Conservation (phyloP, 2,888 invertebrate genomes). For the Polymixis flavicincta region DNA sequence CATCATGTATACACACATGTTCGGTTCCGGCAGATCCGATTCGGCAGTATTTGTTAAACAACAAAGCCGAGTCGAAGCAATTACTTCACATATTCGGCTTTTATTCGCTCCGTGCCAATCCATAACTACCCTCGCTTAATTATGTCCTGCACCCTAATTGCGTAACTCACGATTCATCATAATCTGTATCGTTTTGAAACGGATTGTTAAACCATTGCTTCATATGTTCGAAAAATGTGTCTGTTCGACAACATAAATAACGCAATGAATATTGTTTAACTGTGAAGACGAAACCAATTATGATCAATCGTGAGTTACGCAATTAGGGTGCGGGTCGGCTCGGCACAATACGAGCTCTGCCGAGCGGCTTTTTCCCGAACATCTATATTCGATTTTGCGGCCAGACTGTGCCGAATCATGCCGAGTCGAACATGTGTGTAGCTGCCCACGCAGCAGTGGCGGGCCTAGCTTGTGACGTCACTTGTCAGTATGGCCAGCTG, state of each 20-base stretch:
- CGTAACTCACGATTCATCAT: too few relatives aligned
- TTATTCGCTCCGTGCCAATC: neutral
- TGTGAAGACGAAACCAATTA: too few relatives aligned
- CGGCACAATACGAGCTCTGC: neutral
- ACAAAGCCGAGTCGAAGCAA: neutral
- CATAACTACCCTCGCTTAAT: neutral
- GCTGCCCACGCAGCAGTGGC: conserved; percentile 23
- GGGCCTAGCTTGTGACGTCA: conserved; percentile 48
- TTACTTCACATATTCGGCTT: neutral
- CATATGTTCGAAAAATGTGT: too few relatives aligned
- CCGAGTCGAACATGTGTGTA: neutral
- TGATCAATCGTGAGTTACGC: too few relatives aligned
- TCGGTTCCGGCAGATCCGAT: neutral
- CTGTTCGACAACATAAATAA: too few relatives aligned
- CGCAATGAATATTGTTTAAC: too few relatives aligned
- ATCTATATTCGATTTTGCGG: neutral
- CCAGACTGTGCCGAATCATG: neutral
- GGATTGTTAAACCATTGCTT: too few relatives aligned
- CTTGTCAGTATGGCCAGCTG: conserved; percentile 25
- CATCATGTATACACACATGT: neutral
- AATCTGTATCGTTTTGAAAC: too few relatives aligned
- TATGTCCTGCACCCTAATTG: too few relatives aligned
- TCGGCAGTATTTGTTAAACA: neutral
- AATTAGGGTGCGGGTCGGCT: neutral
- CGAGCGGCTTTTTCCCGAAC: neutral